Percentiles rank a stretch among this genome's conserved stretches.
Conservation (phyloP, 2,113 vertebrate genomes). For the Pimephales promelas region DNA sequence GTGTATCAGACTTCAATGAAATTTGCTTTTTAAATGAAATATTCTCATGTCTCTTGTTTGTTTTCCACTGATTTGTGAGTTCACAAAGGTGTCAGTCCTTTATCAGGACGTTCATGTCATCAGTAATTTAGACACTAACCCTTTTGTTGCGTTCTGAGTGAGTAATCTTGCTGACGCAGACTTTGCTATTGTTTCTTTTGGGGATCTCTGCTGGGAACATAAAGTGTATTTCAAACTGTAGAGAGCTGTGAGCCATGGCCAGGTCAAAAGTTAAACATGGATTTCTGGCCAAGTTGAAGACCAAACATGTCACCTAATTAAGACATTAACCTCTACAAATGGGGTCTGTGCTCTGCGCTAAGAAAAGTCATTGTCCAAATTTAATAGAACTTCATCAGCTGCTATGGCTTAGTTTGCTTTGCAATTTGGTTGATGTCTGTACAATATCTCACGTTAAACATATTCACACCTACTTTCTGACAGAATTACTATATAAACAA, state of each 20-base stretch:
- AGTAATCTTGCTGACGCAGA: slow-evolving; percentile 49
- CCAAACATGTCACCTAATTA: not conserved
- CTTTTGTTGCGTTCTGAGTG: slow-evolving; percentile 44
- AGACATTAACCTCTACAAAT: not conserved
- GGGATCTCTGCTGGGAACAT: not conserved
- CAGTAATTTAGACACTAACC: slow-evolving; percentile 31
- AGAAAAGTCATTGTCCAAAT: not conserved
- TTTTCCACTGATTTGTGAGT: slow-evolving; percentile 14
- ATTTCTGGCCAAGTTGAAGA: slow-evolving; percentile 80
- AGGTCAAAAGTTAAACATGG: slow-evolving; percentile 11
- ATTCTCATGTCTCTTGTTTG: not conserved
- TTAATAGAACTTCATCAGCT: not conserved
- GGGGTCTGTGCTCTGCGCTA: not conserved
- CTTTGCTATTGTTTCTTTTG: slow-evolving; percentile 50
- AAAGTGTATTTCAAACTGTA: slow-evolving; percentile 12
- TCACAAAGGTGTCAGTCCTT: slow-evolving; percentile 10
- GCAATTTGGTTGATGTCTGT: not conserved
- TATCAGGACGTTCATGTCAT: slow-evolving; percentile 24
- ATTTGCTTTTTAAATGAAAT: not conserved
- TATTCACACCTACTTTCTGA: not conserved
- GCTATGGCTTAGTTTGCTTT: not conserved
- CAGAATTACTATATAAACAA: not conserved
- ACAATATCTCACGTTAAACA: not conserved
- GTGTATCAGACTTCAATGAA: not conserved
- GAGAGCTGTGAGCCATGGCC: not conserved